These are phyloP conservation scores for Hippasteria phrygiana DNA, from an alignment of 53 echinoderm and acorn worm genomes.

Conservation along the genomic window DNA sequence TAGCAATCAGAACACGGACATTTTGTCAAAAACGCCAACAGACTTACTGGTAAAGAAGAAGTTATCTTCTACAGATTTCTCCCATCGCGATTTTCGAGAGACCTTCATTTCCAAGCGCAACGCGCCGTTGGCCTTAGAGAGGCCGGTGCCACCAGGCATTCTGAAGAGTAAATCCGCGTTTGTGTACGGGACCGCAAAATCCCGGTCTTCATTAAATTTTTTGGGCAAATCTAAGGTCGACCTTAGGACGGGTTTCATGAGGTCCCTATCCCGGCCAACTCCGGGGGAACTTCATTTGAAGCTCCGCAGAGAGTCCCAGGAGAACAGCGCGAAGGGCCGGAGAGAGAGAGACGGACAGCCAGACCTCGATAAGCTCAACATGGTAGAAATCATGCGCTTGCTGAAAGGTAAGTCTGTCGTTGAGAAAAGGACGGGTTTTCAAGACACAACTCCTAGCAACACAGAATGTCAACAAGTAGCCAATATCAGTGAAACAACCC, in stretches of 20 bases:
- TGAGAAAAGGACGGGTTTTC: neutral
- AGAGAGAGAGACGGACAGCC: conserved; percentile 5
- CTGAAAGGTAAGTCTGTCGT: conserved; percentile 13
- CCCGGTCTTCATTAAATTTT: conserved; percentile 1
- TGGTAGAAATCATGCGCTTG: conserved; percentile 46
- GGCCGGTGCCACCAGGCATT: conserved; percentile 12
- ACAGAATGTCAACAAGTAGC: neutral
- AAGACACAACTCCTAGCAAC: conserved; percentile 23
- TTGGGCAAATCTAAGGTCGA: conserved; percentile 53
- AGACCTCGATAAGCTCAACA: conserved; percentile 44
- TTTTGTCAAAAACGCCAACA: neutral
- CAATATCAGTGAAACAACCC: neutral
- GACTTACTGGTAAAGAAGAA: neutral
- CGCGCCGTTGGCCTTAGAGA: neutral
- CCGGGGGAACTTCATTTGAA: conserved; percentile 80
- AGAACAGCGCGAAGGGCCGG: neutral
- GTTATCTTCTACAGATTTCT: too few species aligned
- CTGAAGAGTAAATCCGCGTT: conserved; percentile 45
- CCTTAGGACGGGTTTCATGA: conserved; percentile 76
- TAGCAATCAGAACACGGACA: neutral
- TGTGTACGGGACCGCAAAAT: neutral
- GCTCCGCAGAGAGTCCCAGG: conserved; percentile 56
- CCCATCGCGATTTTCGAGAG: neutral
- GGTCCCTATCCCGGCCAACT: conserved; percentile 73
- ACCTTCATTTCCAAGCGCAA: neutral